phyloP scores from a whole-genome alignment of 2,797 vertebrate genomes.

The Melanotaenia boesemani region DNA sequence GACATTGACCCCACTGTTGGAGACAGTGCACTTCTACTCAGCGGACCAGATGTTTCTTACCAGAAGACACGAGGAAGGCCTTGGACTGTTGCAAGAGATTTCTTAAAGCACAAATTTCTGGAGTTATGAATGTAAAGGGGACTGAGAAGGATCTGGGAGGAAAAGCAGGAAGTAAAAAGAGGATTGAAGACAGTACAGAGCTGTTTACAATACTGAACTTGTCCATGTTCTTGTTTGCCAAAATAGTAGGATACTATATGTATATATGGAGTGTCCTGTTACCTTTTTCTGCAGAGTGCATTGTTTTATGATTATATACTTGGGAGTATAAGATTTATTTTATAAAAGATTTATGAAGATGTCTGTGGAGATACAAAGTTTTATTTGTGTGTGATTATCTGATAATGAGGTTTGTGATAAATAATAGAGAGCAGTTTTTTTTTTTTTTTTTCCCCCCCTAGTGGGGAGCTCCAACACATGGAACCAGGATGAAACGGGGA shows the following conservation, averaged over 20 bases:
- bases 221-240: constrained; percentile 80
- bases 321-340: constrained; percentile 84
- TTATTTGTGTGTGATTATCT: constrained; percentile 64
- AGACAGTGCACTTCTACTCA: constrained; percentile 54
- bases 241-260: constrained; percentile 75
- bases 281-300: constrained; percentile 77
- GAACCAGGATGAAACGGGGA: constrained; percentile 24
- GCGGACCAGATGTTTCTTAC: constrained; percentile 20
- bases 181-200: constrained; percentile 53
- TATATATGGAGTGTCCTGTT: constrained; percentile 79
- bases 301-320: constrained; percentile 81
- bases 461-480: constrained; percentile 9
- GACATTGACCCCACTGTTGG: constrained; percentile 38
- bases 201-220: constrained; percentile 81
- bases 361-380: constrained; percentile 63
- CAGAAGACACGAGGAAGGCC: constrained; percentile 23
- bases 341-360: constrained; percentile 75
- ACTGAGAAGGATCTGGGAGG: constrained; percentile 1
- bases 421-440: constrained; percentile 21
- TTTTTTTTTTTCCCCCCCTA: constrained; percentile 7
- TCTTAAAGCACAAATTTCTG: constrained; percentile 92
- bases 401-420: constrained; percentile 18
- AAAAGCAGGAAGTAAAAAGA: constrained; percentile 11
- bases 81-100: constrained; percentile 52
- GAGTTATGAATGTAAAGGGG: constrained; percentile 88